Evolutionary conservation across 1,140 invertebrate species (phyloP), one percentile per base, ranked within the genome.

Genomic region (Cotesia glomerata): DNA sequence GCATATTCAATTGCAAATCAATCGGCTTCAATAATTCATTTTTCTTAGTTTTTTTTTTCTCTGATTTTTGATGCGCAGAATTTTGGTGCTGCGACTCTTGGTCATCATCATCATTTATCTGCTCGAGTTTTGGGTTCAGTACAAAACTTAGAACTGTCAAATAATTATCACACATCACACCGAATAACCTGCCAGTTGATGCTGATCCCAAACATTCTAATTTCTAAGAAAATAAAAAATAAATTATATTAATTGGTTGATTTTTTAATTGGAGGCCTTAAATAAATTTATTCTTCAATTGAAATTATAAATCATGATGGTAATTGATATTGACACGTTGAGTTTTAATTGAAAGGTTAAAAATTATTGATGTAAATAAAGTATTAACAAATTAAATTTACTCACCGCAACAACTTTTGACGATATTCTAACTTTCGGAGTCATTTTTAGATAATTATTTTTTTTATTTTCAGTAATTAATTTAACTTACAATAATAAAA

Each of bases 81-180:
- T 45, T 45, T 39, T 5, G 9, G 7, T 7, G 39, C 39, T 89
- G 81, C 26, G 52, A 54, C 5, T 58, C 14, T 26, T 58, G 14
- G 16, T 18, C 56, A 18, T 26, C 52, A 1, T 54, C 52, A 54
- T 54, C 13, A 14, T 11, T 14, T 11, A 14, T 54, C 16, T 54
- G 52, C 7, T 58, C 9, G n/a, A 16, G 79, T 89, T 32, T 26
- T n/a, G 76, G 34, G 63, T 84, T 82, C 56, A 87, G 58, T 49
- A 80, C 91, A 69, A 93, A 89, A 67, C 91, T 91, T 61, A 94
- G 80, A 14, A 94, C 89, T 49, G 91, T 88, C 63, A 93, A 81
- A 18, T 89, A 91, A 72, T 92, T 90, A 80, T 94, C 90, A 78
- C 91, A 91, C 82, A 93, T 91, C 58, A 93, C 88, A 51, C 93